Evolutionary conservation across 2,888 invertebrate genomes (phyloP).

Genomic region (Hirtodrosophila confusa): DNA sequence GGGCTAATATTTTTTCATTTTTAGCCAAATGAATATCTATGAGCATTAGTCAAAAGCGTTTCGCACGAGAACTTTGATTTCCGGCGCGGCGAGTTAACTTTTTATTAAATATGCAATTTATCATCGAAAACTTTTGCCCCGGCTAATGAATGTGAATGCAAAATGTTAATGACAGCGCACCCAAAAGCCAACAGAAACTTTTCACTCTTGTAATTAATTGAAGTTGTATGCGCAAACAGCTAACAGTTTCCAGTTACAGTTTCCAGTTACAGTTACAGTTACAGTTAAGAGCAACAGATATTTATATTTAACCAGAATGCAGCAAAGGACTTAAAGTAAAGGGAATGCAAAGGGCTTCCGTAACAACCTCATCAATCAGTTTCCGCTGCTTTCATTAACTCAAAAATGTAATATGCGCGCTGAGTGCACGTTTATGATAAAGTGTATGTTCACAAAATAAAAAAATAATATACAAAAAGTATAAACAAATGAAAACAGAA

Average conservation of each 20-base stretch:
- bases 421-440: conserved; percentile 71
- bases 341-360: conserved; percentile 5
- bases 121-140: conserved; percentile 60
- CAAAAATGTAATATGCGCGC: conserved; percentile 68
- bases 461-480: conserved; percentile 1
- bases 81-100: conserved; percentile 36
- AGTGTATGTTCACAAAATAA: conserved; percentile 4
- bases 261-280: conserved; percentile 16
- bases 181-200: conserved; percentile 53
- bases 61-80: conserved; percentile 56
- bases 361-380: conserved; percentile 71
- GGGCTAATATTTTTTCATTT: conserved; percentile 62
- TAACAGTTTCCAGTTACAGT: conserved; percentile 24
- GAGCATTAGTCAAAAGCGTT: conserved; percentile 59
- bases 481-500: not conserved
- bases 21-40: conserved; percentile 56
- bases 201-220: conserved; percentile 68
- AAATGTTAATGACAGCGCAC: conserved; percentile 69
- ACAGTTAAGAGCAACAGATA: conserved; percentile 23
- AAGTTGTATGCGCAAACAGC: conserved; percentile 43
- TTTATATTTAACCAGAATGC: conserved; percentile 1
- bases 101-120: conserved; percentile 66
- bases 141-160: conserved; percentile 73
- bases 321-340: conserved; percentile 19
- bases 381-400: conserved; percentile 61